A percentile compares a stretch with the other conserved stretches of the same genome.
These are phyloP conservation scores for Chouioia cunea DNA, from an alignment of 2,888 invertebrate species.

Conservation along the genomic window DNA sequence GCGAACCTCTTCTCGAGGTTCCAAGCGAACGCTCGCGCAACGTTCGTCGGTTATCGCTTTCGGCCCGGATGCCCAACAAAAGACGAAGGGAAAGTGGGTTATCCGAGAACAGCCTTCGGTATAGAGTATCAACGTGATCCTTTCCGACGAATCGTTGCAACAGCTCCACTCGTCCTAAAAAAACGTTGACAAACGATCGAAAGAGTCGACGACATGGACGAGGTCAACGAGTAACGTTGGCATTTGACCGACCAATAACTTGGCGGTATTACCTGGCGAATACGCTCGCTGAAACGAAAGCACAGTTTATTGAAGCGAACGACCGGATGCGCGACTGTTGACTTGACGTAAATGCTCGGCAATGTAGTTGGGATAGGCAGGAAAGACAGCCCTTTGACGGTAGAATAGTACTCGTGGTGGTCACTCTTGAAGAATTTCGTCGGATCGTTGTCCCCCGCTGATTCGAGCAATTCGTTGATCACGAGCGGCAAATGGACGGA, in stretches of 20 bases:
- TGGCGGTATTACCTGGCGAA: constrained; percentile 44
- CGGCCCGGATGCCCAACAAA: constrained; percentile 53
- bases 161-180: constrained; percentile 45
- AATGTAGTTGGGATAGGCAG: constrained; percentile 46
- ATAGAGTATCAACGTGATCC: constrained; percentile 56
- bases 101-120: constrained; percentile 53
- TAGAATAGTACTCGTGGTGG: constrained; percentile 33
- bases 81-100: constrained; percentile 55
- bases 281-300: constrained; percentile 49
- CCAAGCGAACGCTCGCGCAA: constrained; percentile 54
- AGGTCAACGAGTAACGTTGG: too few relatives aligned
- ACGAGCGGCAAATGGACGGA: constrained; percentile 74
- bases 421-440: constrained; percentile 48
- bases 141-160: constrained; percentile 49
- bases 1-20: constrained; percentile 52
- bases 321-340: constrained; percentile 51
- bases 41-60: constrained; percentile 42
- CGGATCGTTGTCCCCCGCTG: constrained; percentile 64
- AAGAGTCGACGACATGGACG: too few relatives aligned
- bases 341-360: constrained; percentile 50
- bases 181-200: neutral
- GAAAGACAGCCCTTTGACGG: constrained; percentile 21
- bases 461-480: constrained; percentile 74
- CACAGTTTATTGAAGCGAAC: constrained; percentile 52
- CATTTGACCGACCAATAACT: neutral